A percentile compares a stretch with the other conserved stretches of the same genome.
These are phyloP conservation scores for Mythimna albipuncta DNA, from an alignment of 2,888 invertebrate genomes.

Conservation along the genomic window DNA sequence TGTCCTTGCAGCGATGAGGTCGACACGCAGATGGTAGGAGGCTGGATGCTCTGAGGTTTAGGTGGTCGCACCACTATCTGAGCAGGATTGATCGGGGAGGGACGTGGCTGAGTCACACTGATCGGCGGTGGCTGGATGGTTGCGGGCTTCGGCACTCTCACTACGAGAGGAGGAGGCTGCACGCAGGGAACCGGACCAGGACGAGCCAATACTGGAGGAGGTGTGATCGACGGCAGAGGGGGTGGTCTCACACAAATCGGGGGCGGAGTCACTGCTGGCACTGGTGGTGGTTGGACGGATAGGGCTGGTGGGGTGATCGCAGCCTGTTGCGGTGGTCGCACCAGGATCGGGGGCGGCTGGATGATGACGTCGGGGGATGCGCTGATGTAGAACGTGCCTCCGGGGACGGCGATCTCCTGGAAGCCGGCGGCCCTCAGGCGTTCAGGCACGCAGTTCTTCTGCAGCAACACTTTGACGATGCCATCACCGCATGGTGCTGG, in stretches of 20 bases:
- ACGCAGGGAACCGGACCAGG: constrained; percentile 71
- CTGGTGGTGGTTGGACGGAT: constrained; percentile 70
- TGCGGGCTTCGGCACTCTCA: constrained; percentile 70
- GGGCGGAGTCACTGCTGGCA: constrained; percentile 71
- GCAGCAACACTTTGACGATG: constrained; percentile 68
- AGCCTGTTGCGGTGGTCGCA: constrained; percentile 70
- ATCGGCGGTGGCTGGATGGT: constrained; percentile 75
- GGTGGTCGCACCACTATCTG: constrained; percentile 75
- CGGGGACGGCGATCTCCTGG: constrained; percentile 76
- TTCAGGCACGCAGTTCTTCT: constrained; percentile 65
- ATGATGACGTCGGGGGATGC: constrained; percentile 79
- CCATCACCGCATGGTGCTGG: constrained; percentile 79
- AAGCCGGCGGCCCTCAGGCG: constrained; percentile 74
- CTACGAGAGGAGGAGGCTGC: constrained; percentile 74
- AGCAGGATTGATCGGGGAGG: constrained; percentile 70
- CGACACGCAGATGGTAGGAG: constrained; percentile 71
- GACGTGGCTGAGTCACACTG: constrained; percentile 72
- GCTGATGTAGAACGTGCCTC: constrained; percentile 78
- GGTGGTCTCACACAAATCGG: constrained; percentile 74
- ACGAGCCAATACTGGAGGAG: constrained; percentile 77
- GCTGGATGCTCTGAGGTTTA: constrained; percentile 68
- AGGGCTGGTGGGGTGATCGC: constrained; percentile 75
- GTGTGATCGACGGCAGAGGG: constrained; percentile 68
- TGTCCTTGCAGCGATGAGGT: constrained; percentile 40
- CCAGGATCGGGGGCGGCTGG: constrained; percentile 81